Evolutionary conservation across 1,140 invertebrate species (phyloP).

Genomic region (Coelopa frigida): DNA sequence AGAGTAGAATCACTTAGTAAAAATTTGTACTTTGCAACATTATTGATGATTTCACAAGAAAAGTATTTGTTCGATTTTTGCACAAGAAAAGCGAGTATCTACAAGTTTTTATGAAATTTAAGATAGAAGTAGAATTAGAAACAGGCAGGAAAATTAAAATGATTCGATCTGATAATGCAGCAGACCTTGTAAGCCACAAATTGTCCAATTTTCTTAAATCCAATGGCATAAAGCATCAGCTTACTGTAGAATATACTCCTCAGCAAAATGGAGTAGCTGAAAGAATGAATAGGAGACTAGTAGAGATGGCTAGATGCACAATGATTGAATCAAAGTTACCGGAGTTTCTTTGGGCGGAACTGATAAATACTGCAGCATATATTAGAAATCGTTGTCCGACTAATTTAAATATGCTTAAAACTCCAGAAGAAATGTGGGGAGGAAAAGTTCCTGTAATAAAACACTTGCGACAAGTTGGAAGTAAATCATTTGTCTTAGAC

Average conservation of each 20-base stretch:
- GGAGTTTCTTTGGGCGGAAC: no score
- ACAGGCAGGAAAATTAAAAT: conserved; percentile 22
- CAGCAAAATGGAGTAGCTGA: conserved; percentile 43
- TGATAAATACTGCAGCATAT: no score
- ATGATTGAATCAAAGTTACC: no score
- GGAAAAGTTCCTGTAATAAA: no score
- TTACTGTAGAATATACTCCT: conserved; percentile 29
- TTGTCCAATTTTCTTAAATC: conserved; percentile 15
- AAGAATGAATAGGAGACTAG: no score
- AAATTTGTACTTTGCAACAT: conserved; percentile 36
- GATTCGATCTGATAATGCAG: conserved; percentile 33
- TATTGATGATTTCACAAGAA: conserved; percentile 39
- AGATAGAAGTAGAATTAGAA: conserved; percentile 19
- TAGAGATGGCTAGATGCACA: conserved; percentile 23
- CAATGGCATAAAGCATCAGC: conserved; percentile 14
- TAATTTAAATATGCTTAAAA: no score
- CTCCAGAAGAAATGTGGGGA: no score
- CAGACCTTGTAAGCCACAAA: conserved; percentile 26
- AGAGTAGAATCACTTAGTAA: no score
- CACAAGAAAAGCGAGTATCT: conserved; percentile 21
- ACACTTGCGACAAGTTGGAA: no score
- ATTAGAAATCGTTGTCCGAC: no score
- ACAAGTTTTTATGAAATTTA: conserved; percentile 6
- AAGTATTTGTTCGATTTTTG: conserved; percentile 32
- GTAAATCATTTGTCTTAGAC: no score